These are phyloP conservation scores for Sebastolobus alascanus DNA, from an alignment of 2,797 vertebrate genomes.

Conservation along the genomic window DNA sequence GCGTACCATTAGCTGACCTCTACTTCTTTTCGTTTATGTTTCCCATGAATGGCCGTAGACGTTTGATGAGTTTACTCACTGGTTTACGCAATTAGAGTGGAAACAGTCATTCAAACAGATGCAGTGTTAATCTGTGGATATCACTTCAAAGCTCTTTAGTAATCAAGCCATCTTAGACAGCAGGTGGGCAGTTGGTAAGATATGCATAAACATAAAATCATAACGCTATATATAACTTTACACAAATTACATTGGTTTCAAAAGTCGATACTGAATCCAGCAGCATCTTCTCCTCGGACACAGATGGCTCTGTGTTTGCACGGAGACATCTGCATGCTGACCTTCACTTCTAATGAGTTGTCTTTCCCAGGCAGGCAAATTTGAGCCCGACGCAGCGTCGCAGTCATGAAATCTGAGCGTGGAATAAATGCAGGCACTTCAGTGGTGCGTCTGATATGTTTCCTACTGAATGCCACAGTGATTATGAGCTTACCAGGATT, in stretches of 20 bases:
- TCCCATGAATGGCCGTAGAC: constrained; percentile 14
- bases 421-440: constrained; percentile 40
- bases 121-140: constrained; percentile 54
- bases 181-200: constrained; percentile 33
- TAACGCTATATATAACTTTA: neutral
- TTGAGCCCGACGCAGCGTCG: constrained; percentile 41
- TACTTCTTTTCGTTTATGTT: constrained; percentile 28
- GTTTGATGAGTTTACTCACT: constrained; percentile 17
- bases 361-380: constrained; percentile 48
- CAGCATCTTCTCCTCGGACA: constrained; percentile 36
- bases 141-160: constrained; percentile 52
- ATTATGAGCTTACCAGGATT: constrained; percentile 73
- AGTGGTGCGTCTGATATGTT: constrained; percentile 16
- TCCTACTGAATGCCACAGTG: constrained; percentile 57
- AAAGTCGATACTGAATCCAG: constrained; percentile 1
- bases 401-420: constrained; percentile 23
- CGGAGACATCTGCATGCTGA: constrained; percentile 50
- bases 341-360: constrained; percentile 66
- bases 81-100: constrained; percentile 32
- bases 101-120: constrained; percentile 54
- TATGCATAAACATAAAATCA: constrained; percentile 10
- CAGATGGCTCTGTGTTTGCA: constrained; percentile 35
- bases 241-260: constrained; percentile 1
- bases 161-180: constrained; percentile 55
- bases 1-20: constrained; percentile 8